These are phyloP conservation scores for Drosophila lacertosa DNA, from an alignment of 1,140 invertebrate genomes.

Conservation along the genomic window DNA sequence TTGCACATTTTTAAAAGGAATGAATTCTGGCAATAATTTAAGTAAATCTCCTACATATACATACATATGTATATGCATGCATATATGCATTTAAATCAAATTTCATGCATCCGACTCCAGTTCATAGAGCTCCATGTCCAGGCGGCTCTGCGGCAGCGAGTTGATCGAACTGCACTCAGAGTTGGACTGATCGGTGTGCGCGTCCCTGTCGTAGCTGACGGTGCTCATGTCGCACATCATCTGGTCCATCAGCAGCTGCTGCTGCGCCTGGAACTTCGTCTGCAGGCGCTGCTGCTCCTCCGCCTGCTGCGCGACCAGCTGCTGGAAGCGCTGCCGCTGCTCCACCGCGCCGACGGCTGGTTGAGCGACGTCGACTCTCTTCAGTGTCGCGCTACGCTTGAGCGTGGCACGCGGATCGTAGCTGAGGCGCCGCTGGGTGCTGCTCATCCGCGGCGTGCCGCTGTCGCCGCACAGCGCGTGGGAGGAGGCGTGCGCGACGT, in stretches of 20 bases:
- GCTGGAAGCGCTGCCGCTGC: conserved; percentile 34
- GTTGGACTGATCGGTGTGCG: background rate
- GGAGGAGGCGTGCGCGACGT: conserved; percentile 26
- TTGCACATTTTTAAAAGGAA: too few species aligned
- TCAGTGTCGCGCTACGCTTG: conserved; percentile 10
- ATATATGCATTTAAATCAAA: background rate
- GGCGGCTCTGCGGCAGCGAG: conserved; percentile 18
- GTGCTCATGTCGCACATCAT: conserved; percentile 30
- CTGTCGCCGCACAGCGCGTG: conserved; percentile 16
- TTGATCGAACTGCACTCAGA: conserved; percentile 19
- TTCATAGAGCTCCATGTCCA: background rate
- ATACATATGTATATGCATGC: background rate
- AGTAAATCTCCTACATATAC: too few species aligned
- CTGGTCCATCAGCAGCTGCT: conserved; percentile 42
- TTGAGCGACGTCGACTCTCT: background rate
- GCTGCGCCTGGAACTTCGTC: conserved; percentile 35
- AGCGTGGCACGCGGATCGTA: conserved; percentile 48
- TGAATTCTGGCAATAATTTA: too few species aligned
- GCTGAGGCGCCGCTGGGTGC: conserved; percentile 42
- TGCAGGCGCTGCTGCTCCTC: conserved; percentile 50
- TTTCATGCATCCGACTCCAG: background rate
- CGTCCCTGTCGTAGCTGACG: background rate
- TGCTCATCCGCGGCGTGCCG: conserved; percentile 10
- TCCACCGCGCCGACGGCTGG: background rate
- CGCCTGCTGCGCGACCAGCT: conserved; percentile 39